These are phyloP conservation scores for Poeciliopsis paucimaculata DNA, from an alignment of 2,797 vertebrate species.

Conservation along the genomic window DNA sequence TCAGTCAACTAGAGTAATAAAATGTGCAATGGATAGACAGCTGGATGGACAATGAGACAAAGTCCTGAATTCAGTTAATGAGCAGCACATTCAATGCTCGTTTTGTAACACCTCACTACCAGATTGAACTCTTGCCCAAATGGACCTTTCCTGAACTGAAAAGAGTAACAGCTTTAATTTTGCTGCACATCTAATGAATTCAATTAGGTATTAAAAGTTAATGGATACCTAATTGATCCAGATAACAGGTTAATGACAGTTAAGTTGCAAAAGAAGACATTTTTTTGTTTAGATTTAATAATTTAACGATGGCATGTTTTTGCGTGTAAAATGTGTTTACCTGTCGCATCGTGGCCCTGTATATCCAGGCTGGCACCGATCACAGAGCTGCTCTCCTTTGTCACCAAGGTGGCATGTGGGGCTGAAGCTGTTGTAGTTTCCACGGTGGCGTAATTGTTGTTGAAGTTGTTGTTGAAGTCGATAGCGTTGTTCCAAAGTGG, in stretches of 20 bases:
- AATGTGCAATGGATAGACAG: constrained; percentile 38
- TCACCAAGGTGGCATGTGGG: constrained; percentile 88
- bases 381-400: constrained; percentile 85
- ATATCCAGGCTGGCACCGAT: constrained; percentile 86
- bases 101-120: neutral
- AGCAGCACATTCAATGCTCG: constrained; percentile 32
- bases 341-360: constrained; percentile 89
- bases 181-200: neutral
- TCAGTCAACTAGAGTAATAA: constrained; percentile 45
- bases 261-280: neutral
- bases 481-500: constrained; percentile 69
- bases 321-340: constrained; percentile 62
- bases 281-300: neutral
- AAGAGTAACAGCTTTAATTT: neutral
- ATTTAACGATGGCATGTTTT: neutral
- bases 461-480: constrained; percentile 62
- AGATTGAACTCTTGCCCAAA: constrained; percentile 10
- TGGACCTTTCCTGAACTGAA: neutral
- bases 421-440: constrained; percentile 87
- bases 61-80: constrained; percentile 28
- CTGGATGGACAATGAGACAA: constrained; percentile 36
- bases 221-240: neutral
- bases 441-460: constrained; percentile 57
- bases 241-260: neutral
- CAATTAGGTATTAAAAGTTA: constrained; percentile 4